Percentiles rank a stretch among this genome's conserved stretches.
Evolutionary conservation across 2,797 vertebrate genomes (phyloP).

Genomic region (Etheostoma perlongum): DNA sequence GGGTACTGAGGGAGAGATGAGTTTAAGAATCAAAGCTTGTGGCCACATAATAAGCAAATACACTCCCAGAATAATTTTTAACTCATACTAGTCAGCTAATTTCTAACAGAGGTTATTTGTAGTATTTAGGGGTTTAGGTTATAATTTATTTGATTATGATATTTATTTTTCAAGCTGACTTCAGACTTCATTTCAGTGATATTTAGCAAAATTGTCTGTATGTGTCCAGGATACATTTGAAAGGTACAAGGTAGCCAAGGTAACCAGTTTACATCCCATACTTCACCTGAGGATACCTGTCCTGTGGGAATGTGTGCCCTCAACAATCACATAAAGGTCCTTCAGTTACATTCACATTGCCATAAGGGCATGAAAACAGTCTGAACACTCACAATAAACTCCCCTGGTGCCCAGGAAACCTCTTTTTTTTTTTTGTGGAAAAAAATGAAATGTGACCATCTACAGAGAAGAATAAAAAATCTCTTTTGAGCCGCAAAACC

Average conservation of each 20-base stretch:
- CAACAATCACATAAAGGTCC: not conserved
- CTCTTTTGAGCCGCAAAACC: conserved; percentile 39
- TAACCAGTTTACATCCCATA: not conserved
- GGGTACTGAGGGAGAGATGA: not conserved
- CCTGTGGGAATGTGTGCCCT: not conserved
- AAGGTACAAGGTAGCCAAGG: not conserved
- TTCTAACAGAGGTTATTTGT: not conserved
- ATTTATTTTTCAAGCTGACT: not conserved
- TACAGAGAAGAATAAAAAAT: conserved; percentile 25
- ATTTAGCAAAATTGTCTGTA: not conserved
- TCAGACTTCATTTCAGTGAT: not conserved
- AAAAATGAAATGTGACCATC: conserved; percentile 16
- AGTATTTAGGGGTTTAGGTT: conserved; percentile 1
- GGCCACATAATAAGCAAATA: conserved; percentile 15
- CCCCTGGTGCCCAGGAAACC: not conserved
- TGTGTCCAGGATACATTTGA: not conserved
- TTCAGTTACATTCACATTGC: not conserved
- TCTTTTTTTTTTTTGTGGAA: not conserved
- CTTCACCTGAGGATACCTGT: conserved; percentile 10
- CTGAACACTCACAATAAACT: not conserved
- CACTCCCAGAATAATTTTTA: not conserved
- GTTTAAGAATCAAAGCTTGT: not conserved
- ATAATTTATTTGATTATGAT: not conserved
- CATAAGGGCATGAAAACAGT: not conserved
- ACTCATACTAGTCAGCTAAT: not conserved